These are phyloP conservation scores for Geodia barretti DNA, from an alignment of 37 sponge, comb jelly and placozoan species.

Conservation along the genomic window DNA sequence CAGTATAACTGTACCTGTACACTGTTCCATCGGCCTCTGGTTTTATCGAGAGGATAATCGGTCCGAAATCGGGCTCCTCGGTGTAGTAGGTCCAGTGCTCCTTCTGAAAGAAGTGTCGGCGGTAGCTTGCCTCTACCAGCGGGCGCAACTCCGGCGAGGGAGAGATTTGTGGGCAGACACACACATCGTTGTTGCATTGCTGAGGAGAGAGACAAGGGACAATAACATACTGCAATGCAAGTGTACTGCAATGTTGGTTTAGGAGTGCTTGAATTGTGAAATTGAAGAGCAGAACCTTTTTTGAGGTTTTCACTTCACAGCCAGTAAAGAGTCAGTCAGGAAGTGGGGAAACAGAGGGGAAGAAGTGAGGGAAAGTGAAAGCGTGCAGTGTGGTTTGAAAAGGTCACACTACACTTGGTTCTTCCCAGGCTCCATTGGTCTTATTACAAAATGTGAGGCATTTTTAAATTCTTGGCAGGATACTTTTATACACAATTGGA, in stretches of 20 bases:
- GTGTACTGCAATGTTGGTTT: no score
- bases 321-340: neutral
- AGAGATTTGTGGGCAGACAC: constrained; percentile 38
- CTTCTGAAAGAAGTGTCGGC: constrained; percentile 59
- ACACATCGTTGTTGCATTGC: constrained; percentile 19
- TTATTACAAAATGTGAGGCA: no score
- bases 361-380: neutral
- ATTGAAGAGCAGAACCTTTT: no score
- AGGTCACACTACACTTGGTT: no score
- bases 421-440: no score
- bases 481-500: no score
- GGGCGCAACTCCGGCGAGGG: constrained; percentile 27
- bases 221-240: neutral
- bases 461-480: no score
- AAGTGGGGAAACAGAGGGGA: neutral
- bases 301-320: neutral
- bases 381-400: no score
- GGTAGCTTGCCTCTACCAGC: constrained; percentile 67
- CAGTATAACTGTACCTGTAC: neutral
- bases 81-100: constrained; percentile 89
- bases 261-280: no score
- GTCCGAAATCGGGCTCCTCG: constrained; percentile 88
- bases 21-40: constrained; percentile 54
- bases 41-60: constrained; percentile 82
- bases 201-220: neutral